Conservation (phyloP, 2,888 invertebrate species). For the Argyresthia albistria region DNA sequence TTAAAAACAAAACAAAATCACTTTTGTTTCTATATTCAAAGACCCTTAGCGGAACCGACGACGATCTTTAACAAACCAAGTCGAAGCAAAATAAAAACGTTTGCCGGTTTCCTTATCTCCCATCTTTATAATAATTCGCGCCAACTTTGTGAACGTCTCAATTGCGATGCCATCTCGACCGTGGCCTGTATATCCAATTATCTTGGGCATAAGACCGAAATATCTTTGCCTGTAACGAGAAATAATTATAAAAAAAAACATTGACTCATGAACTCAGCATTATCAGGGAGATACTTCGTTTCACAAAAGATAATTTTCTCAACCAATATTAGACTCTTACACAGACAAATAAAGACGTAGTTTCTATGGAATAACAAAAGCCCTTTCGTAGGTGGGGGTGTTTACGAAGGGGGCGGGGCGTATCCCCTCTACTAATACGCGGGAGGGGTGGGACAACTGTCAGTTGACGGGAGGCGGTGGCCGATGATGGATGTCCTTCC, state of each 20-base stretch:
- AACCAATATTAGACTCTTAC: too few species aligned
- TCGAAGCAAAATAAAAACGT: slow-evolving; percentile 28
- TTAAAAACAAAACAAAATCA: background rate
- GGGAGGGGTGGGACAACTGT: slow-evolving; percentile 35
- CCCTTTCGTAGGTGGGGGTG: slow-evolving; percentile 5
- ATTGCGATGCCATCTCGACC: slow-evolving; percentile 27
- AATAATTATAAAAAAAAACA: slow-evolving; percentile 41
- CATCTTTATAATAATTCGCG: slow-evolving; percentile 67
- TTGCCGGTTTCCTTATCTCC: slow-evolving; percentile 36
- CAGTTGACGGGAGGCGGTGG: slow-evolving; percentile 49
- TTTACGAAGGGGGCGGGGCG: slow-evolving; percentile 22
- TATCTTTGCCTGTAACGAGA: slow-evolving; percentile 40
- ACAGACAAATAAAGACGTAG: too few species aligned
- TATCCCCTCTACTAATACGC: slow-evolving; percentile 20
- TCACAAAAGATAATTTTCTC: too few species aligned
- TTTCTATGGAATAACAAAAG: slow-evolving; percentile 8
- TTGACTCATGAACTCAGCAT: too few species aligned
- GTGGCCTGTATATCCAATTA: slow-evolving; percentile 52
- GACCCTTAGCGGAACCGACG: background rate
- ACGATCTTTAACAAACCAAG: background rate
- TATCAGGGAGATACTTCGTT: too few species aligned
- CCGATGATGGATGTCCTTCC: slow-evolving; percentile 59
- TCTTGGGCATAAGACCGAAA: slow-evolving; percentile 35
- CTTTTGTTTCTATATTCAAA: background rate
- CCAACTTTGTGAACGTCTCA: slow-evolving; percentile 53